Evolutionary conservation across 30 jellyfish, hydroid and myxozoan species (phyloP), one percentile per base, ranked within the genome.

Genomic region (Mastigias papua): DNA sequence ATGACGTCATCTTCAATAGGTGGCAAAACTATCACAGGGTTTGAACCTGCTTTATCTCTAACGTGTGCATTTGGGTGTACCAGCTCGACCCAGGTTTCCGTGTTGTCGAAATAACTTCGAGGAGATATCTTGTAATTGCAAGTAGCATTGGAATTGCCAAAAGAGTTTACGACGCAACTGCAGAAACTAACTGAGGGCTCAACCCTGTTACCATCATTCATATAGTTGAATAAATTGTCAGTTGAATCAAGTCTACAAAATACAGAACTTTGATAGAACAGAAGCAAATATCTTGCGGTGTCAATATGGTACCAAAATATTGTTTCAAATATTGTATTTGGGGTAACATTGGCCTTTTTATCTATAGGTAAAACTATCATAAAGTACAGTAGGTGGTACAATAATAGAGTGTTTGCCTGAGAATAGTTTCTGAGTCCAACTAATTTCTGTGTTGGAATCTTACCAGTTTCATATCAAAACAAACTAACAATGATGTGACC

Each of bases 1-100:
- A 13, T 73, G 9, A 65, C 76, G 0, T 58, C 86, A 42, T 34
- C 57, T 6, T 32, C 54, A 9, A 84, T 68, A 30, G 68, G 77
- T 19, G 70, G 62, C 2, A 69, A 37, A 25, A 65, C 25, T 22
- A 35, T 16, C 17, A 23, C 9, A 0, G 17, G 37, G 42, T 23
- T 35, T 15, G 34, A 21, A 13, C 42, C 25, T 11, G 49, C 25
- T 16, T 21, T 21, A 37, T 37, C 10, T 3, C 5, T 37, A 11
- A 5, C 54, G 5, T 37, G 54, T 37, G 11, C 54, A 37, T 3
- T 37, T 3, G 54, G 54, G 10, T 33, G 76, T 1, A 13, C 1
- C 11, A 65, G 76, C 37, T 65, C 42, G 33, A 33, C 25, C 76
- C 34, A 65, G 20, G 37, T 37, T 16, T 1, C 3, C 2, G 49